These are phyloP conservation scores for Strigops habroptila DNA, from an alignment of 2,113 vertebrate species.

Conservation along the genomic window DNA sequence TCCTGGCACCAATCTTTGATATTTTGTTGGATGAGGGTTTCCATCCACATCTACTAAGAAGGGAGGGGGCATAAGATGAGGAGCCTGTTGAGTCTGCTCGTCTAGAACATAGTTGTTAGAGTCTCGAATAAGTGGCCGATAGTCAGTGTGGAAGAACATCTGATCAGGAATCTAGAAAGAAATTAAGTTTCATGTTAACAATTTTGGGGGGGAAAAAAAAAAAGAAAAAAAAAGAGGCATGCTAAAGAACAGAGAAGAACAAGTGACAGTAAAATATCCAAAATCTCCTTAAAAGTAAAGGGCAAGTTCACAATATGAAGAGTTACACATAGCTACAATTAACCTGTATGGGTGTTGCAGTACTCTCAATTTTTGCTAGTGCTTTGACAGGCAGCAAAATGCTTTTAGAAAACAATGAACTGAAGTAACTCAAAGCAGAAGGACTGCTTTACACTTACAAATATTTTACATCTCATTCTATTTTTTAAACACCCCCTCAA, in stretches of 20 bases:
- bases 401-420: not conserved
- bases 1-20: conserved; percentile 92
- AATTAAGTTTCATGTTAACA: not conserved
- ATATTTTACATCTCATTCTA: not conserved
- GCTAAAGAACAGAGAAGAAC: not conserved
- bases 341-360: not conserved
- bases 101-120: conserved; percentile 93
- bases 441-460: not conserved
- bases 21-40: conserved; percentile 93
- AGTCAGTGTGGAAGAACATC: conserved; percentile 99
- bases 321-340: not conserved
- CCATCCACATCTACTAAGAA: conserved; percentile 97
- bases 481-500: not conserved
- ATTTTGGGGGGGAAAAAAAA: not conserved
- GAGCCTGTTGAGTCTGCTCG: conserved; percentile 97
- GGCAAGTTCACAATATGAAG: not conserved
- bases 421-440: not conserved
- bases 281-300: not conserved
- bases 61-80: conserved; percentile 97
- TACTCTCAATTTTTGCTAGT: not conserved
- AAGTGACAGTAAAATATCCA: not conserved
- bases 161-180: conserved; percentile 92
- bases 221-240: not conserved
- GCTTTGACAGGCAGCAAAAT: not conserved
- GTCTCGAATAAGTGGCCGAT: conserved; percentile 92